Conservation (phyloP, 64 coral and sea anemone species). For the Cladopsammia gracilis region DNA sequence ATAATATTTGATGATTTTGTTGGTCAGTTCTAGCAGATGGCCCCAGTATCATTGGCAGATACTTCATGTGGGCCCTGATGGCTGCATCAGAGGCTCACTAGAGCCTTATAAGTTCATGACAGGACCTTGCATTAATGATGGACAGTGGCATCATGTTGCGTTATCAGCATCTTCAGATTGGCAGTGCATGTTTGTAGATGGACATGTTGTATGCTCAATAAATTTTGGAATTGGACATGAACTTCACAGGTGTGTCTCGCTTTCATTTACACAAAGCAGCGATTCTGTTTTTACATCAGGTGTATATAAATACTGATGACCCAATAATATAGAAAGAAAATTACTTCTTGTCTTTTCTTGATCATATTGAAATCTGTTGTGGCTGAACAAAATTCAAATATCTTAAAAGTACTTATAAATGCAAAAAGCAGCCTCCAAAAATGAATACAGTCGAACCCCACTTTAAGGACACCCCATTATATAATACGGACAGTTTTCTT, state of each 20-base stretch:
- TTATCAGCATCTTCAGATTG: constrained; percentile 73
- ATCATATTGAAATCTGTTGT: no score
- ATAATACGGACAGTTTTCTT: no score
- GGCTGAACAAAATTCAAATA: no score
- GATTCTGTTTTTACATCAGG: no score
- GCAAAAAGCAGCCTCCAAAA: no score
- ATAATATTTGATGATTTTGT: background rate
- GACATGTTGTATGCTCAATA: constrained; percentile 58
- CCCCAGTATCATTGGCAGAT: constrained; percentile 91
- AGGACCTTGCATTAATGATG: constrained; percentile 75
- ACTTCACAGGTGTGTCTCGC: constrained; percentile 63
- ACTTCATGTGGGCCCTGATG: constrained; percentile 88
- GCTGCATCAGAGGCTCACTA: constrained; percentile 83
- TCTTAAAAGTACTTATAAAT: no score
- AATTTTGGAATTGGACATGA: constrained; percentile 92
- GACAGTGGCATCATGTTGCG: constrained; percentile 87
- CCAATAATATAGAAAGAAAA: no score
- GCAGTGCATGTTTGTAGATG: constrained; percentile 86
- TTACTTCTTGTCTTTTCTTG: no score
- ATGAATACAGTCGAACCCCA: no score
- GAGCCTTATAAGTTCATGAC: constrained; percentile 96
- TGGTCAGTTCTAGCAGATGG: constrained; percentile 71
- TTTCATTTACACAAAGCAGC: background rate
- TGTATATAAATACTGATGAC: no score
- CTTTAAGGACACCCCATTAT: no score